Base-by-base conservation (phyloP, 2,888 invertebrate species). In the Ochropleura plecta region DNA sequence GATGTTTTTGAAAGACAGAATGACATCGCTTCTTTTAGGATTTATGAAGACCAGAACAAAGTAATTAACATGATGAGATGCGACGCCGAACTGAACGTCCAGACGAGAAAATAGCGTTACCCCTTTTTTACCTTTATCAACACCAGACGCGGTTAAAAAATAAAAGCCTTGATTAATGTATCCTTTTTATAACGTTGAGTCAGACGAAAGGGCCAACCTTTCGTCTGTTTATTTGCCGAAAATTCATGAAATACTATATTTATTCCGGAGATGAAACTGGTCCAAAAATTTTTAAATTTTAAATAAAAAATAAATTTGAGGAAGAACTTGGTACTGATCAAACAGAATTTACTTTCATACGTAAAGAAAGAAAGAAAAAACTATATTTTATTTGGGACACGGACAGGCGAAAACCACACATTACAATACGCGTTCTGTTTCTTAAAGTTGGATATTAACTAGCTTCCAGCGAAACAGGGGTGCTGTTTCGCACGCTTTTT, bases 91-190 rank as follows among this genome's bases (percentile, higher is more conserved):
- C 53, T 46, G 12, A 62, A 63, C 10, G 20, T 12, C 20, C 55
- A 51, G 80, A 55, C 40, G 14, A 18, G 2, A 51, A 67, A 63
- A 78, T 53, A 48, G 20, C 0, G 10, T 16, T 51, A 63, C 10
- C 46, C 63, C 57, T 60, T n/a, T 44, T 20, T 73, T 53, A 53
- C 76, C 48, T 44, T 67, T 53, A 59, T 81, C 30, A 76, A 78
- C 66, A 67, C 20, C 75, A 74, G 60, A 16, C 42, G 30, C 48
- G 51, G 46, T 18, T 30, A 53, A 75, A 81, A 75, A 62, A 62
- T 48, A 20, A 64, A 76, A 59, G 12, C 14, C 48, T 44, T 78
- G 30, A 68, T 68, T 53, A 64, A 81, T 81, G 57, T 63, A 64
- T 53, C 4, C n/a, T 59, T 64, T 81, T 73, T 49, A 75, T 81